A percentile compares a stretch with the other conserved stretches of the same genome.
These are phyloP conservation scores for Drosophila paramelanica DNA, from an alignment of 2,888 invertebrate species.

Conservation along the genomic window DNA sequence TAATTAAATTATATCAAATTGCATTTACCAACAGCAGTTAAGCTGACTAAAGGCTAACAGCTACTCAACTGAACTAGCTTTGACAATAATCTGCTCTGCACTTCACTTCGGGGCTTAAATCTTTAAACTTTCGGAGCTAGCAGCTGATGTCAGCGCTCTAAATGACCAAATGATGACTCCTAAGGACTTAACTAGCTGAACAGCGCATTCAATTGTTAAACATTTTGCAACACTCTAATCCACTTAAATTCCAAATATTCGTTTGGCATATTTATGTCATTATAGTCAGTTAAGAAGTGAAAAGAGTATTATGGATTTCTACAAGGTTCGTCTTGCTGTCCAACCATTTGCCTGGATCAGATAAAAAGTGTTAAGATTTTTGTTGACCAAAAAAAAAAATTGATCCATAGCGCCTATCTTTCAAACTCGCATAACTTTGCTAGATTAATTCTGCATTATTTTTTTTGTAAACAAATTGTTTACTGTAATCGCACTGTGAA, in stretches of 20 bases:
- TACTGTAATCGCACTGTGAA: too few species aligned
- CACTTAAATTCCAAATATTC: constrained; percentile 11
- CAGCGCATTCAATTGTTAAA: constrained; percentile 4
- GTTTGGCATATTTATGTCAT: neutral
- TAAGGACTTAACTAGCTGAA: neutral
- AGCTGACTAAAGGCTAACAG: neutral
- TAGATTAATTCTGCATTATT: too few species aligned
- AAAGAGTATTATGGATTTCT: too few species aligned
- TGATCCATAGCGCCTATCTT: too few species aligned
- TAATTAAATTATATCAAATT: neutral
- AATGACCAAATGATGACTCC: neutral
- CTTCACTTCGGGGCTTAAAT: neutral
- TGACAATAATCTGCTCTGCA: neutral
- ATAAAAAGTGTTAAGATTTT: too few species aligned
- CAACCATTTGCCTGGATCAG: too few species aligned
- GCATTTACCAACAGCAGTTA: neutral
- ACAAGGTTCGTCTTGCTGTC: too few species aligned
- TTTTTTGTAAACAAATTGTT: too few species aligned
- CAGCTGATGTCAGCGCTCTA: constrained; percentile 1
- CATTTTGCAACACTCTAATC: constrained; percentile 13
- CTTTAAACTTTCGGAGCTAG: neutral
- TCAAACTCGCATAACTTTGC: too few species aligned
- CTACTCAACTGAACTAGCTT: neutral
- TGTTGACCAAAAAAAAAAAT: too few species aligned
- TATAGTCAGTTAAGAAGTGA: too few species aligned